phyloP scores from a whole-genome alignment of 2,888 invertebrate species.

The Eretmocerus hayati region DNA sequence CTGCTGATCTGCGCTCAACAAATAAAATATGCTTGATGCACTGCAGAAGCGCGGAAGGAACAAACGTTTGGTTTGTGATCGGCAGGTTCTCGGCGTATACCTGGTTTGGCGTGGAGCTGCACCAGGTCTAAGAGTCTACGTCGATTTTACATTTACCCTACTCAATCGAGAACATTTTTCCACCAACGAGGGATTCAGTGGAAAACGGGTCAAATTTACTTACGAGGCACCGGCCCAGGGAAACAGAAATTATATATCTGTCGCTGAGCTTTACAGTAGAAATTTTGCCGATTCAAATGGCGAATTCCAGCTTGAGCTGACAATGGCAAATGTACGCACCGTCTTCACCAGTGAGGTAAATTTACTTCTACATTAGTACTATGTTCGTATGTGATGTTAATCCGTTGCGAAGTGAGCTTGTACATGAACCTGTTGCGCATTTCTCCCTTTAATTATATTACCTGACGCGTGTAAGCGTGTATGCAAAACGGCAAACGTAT shows the following conservation, averaged over 20 bases:
- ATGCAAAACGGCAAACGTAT: no score
- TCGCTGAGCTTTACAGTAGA: constrained; percentile 62
- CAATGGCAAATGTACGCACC: constrained; percentile 67
- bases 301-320: constrained; percentile 72
- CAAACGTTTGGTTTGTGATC: constrained; percentile 22
- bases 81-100: constrained; percentile 62
- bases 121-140: constrained; percentile 67
- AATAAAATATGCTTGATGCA: no score
- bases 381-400: no score
- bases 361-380: no score
- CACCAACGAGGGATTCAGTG: constrained; percentile 71
- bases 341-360: constrained; percentile 65
- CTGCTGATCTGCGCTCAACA: no score
- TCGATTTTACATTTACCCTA: constrained; percentile 74
- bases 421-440: no score
- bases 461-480: no score
- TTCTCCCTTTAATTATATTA: no score
- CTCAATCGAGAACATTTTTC: constrained; percentile 77
- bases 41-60: constrained; percentile 19
- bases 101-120: constrained; percentile 71
- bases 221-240: constrained; percentile 67
- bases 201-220: constrained; percentile 66
- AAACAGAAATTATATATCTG: constrained; percentile 65
- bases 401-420: no score
- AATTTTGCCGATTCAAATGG: constrained; percentile 73